Evolutionary conservation across 2,888 invertebrate genomes (phyloP).

Genomic region (Himalopsyche japonica): DNA sequence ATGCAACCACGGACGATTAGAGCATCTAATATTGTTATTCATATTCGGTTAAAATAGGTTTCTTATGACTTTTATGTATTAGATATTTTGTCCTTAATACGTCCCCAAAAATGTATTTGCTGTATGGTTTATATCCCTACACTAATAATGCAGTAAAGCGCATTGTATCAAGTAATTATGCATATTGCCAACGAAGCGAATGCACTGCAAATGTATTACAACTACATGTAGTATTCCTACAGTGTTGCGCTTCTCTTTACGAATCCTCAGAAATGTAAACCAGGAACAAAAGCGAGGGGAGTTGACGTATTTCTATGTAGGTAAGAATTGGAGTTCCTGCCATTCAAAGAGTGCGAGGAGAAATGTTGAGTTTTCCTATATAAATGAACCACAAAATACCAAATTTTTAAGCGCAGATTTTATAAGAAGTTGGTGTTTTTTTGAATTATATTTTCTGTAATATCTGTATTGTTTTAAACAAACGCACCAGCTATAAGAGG

Average conservation of each 20-base stretch:
- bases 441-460: too few species aligned
- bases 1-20: too few species aligned
- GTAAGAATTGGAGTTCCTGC: background rate
- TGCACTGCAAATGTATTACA: background rate
- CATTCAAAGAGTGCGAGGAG: too few species aligned
- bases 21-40: too few species aligned
- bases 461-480: too few species aligned
- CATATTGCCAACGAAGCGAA: background rate
- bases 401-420: too few species aligned
- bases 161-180: background rate
- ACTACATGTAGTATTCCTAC: background rate
- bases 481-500: too few species aligned
- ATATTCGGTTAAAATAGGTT: too few species aligned
- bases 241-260: background rate
- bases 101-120: background rate
- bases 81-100: background rate
- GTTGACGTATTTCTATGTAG: background rate
- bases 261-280: background rate
- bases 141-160: background rate
- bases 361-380: too few species aligned
- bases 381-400: too few species aligned
- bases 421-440: too few species aligned
- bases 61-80: too few species aligned
- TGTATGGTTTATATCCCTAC: background rate
- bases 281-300: background rate